Conservation (phyloP, 2,113 vertebrate genomes). For the Chaetorhynchus papuensis region DNA sequence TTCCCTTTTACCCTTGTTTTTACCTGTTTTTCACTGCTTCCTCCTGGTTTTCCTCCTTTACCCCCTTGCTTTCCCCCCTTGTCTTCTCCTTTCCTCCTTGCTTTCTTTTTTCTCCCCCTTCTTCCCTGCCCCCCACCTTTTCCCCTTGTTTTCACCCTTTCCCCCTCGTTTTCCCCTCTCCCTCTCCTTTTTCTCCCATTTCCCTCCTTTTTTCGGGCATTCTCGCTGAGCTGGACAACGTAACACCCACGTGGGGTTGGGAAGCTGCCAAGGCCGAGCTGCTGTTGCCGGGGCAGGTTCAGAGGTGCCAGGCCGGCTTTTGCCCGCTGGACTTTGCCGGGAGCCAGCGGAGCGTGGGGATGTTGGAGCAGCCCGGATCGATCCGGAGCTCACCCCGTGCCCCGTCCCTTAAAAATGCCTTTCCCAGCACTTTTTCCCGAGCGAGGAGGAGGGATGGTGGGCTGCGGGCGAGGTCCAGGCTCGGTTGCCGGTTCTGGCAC, state of each 20-base stretch:
- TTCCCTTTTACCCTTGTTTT: background rate
- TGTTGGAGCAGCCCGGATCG: accelerated
- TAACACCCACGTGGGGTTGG: accelerated
- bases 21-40: background rate
- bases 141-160: accelerated
- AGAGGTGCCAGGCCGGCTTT: background rate
- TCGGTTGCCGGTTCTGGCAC: accelerated
- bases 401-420: accelerated
- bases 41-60: background rate
- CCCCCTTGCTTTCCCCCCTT: no score
- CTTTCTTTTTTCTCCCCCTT: background rate
- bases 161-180: no score
- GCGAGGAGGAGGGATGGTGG: accelerated
- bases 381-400: background rate
- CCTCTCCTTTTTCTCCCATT: no score
- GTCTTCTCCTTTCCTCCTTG: no score
- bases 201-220: accelerated
- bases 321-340: background rate
- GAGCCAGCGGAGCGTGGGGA: background rate
- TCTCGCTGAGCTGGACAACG: accelerated
- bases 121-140: no score
- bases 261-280: background rate
- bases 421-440: background rate
- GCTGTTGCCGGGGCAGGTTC: background rate
- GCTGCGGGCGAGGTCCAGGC: accelerated